These are phyloP conservation scores for Schizopygopsis pylzovi DNA, from an alignment of 2,797 vertebrate genomes.

Conservation along the genomic window DNA sequence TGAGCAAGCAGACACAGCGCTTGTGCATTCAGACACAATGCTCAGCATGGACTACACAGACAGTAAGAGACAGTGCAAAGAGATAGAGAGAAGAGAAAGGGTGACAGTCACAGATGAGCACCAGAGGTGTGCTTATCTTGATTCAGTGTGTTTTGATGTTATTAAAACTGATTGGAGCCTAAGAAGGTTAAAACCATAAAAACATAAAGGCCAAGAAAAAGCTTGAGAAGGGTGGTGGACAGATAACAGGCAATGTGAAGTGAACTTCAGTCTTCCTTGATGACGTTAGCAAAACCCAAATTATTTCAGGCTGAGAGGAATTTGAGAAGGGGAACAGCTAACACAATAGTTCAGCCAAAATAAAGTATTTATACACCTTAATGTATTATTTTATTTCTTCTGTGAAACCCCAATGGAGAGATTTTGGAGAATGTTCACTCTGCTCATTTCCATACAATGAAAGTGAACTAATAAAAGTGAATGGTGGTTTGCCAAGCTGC, in stretches of 20 bases:
- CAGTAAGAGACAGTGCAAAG: constrained; percentile 12
- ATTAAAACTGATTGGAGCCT: neutral
- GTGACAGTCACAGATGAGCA: neutral
- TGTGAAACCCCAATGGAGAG: neutral
- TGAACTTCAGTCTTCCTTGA: neutral
- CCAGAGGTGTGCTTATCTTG: neutral
- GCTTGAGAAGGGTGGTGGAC: neutral
- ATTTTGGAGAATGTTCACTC: neutral
- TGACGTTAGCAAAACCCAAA: neutral
- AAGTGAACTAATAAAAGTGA: neutral
- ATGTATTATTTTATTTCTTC: neutral
- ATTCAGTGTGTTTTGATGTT: neutral
- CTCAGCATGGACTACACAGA: constrained; percentile 53
- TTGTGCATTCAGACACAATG: constrained; percentile 47
- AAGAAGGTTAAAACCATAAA: constrained; percentile 1
- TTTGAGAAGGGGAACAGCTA: neutral
- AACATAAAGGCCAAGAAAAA: neutral
- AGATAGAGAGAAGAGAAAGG: constrained; percentile 10
- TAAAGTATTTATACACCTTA: neutral
- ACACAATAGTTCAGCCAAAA: neutral
- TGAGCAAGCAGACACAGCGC: constrained; percentile 47
- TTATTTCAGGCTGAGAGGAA: neutral
- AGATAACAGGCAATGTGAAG: constrained; percentile 2
- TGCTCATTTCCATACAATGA: neutral
- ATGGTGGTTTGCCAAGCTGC: neutral